Percentiles rank a stretch among this genome's conserved stretches.
Evolutionary conservation across 2,888 invertebrate species (phyloP).

Genomic region (Pogonocherus hispidulus): DNA sequence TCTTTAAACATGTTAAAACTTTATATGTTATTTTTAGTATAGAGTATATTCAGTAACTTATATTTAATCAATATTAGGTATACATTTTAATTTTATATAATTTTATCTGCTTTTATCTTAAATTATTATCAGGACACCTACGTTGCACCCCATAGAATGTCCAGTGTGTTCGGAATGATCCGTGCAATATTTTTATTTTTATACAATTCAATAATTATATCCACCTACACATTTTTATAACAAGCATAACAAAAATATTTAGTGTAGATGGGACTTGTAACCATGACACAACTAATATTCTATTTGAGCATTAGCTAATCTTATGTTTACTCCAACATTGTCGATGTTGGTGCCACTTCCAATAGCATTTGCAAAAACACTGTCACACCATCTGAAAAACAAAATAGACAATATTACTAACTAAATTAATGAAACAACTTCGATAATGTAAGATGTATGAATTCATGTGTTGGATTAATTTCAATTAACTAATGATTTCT

Average conservation of each 20-base stretch:
- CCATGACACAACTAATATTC: constrained; percentile 50
- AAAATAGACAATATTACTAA: constrained; percentile 7
- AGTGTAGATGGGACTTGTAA: constrained; percentile 50
- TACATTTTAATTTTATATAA: constrained; percentile 16
- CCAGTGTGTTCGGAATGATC: constrained; percentile 72
- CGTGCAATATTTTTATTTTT: constrained; percentile 70
- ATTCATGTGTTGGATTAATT: too few species aligned
- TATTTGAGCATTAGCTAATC: constrained; percentile 40
- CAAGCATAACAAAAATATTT: constrained; percentile 37
- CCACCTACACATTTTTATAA: constrained; percentile 25
- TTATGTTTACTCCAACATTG: constrained; percentile 74
- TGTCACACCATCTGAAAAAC: constrained; percentile 85
- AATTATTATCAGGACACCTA: constrained; percentile 41
- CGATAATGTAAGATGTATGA: too few species aligned
- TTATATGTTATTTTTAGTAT: too few species aligned
- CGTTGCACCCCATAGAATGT: constrained; percentile 61
- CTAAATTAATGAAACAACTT: too few species aligned
- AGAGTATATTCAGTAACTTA: background rate
- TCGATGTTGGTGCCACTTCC: constrained; percentile 92
- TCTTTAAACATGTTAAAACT: background rate
- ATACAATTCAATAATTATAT: constrained; percentile 31
- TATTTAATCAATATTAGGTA: too few species aligned
- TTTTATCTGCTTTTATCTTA: constrained; percentile 27
- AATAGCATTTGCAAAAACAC: constrained; percentile 90
- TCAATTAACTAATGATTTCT: too few species aligned